Evolutionary conservation across 2,888 invertebrate genomes (phyloP).

Genomic region (Dione juno): DNA sequence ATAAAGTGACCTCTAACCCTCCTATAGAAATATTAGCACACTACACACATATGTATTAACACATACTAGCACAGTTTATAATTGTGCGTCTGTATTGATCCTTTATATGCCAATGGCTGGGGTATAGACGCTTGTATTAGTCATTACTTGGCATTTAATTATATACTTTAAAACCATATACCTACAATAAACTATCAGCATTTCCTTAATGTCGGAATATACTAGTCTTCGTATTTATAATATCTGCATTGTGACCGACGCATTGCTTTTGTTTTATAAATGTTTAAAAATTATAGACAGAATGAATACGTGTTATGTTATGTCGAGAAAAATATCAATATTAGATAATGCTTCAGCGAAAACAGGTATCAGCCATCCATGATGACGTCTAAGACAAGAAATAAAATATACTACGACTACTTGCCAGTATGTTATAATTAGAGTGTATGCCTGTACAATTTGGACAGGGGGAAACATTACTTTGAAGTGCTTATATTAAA

Average conservation of each 20-base stretch:
- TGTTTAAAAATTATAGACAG: background rate
- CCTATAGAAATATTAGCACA: constrained; percentile 24
- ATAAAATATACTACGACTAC: background rate
- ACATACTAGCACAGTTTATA: constrained; percentile 34
- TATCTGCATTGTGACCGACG: background rate
- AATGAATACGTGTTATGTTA: background rate
- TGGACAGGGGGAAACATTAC: background rate
- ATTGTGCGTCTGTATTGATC: constrained; percentile 39
- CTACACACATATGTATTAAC: constrained; percentile 27
- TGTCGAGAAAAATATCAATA: background rate
- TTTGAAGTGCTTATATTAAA: background rate
- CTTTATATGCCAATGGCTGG: constrained; percentile 23
- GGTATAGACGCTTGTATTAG: constrained; percentile 9
- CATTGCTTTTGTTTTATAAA: background rate
- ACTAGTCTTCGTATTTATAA: constrained; percentile 1
- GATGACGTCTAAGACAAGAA: background rate
- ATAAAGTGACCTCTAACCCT: constrained; percentile 14
- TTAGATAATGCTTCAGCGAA: background rate
- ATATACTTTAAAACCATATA: constrained; percentile 10
- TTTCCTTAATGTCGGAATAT: constrained; percentile 18
- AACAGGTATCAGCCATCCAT: background rate
- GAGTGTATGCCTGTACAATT: too few relatives aligned
- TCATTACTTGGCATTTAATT: constrained; percentile 17
- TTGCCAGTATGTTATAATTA: too few relatives aligned
- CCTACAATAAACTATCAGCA: constrained; percentile 6